These are phyloP conservation scores for Zoanthus sociatus DNA, from an alignment of 92 coral and sea anemone genomes.

Conservation along the genomic window DNA sequence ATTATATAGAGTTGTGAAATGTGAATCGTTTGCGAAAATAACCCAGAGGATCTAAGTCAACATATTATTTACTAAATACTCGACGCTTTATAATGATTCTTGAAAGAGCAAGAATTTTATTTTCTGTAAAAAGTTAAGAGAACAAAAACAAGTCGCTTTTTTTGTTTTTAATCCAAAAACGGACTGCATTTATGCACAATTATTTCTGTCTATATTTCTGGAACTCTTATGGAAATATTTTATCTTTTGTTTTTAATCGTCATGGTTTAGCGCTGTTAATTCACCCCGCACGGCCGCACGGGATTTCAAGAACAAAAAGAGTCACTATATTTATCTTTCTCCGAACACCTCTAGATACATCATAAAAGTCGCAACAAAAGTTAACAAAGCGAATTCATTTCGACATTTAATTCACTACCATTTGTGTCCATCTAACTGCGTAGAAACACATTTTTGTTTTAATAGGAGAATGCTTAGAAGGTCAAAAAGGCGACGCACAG, in stretches of 20 bases:
- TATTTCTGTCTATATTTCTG: constrained; percentile 33
- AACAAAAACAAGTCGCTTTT: constrained; percentile 30
- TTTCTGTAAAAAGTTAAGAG: constrained; percentile 39
- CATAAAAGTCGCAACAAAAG: constrained; percentile 1
- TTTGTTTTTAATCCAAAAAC: constrained; percentile 41
- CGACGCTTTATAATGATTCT: not conserved
- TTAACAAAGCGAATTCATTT: constrained; percentile 40
- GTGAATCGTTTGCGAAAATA: not conserved
- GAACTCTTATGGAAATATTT: constrained; percentile 38
- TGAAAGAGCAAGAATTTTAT: not conserved
- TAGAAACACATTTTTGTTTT: constrained; percentile 77
- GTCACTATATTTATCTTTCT: not conserved
- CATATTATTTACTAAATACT: constrained; percentile 18
- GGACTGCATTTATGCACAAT: constrained; percentile 20
- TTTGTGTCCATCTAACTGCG: constrained; percentile 60
- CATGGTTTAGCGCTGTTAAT: constrained; percentile 40
- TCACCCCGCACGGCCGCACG: constrained; percentile 31
- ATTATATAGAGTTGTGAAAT: not conserved
- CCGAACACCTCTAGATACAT: not conserved
- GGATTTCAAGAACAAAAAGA: not conserved
- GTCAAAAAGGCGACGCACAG: constrained; percentile 98
- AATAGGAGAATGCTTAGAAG: constrained; percentile 95
- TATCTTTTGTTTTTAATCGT: constrained; percentile 45
- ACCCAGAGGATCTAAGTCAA: not conserved
- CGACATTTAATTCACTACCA: constrained; percentile 53